Conservation (phyloP, 2,888 invertebrate species). For the Cosmopolites sordidus region DNA sequence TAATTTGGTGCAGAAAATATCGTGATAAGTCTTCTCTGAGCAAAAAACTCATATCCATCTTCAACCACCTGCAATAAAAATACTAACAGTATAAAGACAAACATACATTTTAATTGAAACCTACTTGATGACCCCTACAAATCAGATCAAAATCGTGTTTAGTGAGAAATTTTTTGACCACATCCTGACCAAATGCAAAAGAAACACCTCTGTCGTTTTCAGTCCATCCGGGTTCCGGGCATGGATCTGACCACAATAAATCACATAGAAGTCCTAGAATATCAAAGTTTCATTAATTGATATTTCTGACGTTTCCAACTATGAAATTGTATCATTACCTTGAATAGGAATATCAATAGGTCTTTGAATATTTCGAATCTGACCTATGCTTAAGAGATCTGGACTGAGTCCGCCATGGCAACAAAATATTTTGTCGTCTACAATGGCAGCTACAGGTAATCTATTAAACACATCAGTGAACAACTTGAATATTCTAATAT, state of each 20-base stretch:
- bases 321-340: slow-evolving; percentile 25
- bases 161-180: slow-evolving; percentile 37
- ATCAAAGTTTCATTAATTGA: no score
- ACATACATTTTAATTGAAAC: no score
- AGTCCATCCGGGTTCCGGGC: slow-evolving; percentile 35
- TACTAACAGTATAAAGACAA: neutral
- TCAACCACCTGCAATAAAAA: slow-evolving; percentile 36
- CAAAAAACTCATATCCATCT: slow-evolving; percentile 43
- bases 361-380: slow-evolving; percentile 38
- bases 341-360: slow-evolving; percentile 37
- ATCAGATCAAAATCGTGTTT: slow-evolving; percentile 41
- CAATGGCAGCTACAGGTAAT: slow-evolving; percentile 43
- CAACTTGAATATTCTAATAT: slow-evolving; percentile 42
- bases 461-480: slow-evolving; percentile 45
- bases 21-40: slow-evolving; percentile 39
- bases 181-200: slow-evolving; percentile 39
- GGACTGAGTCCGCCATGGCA: slow-evolving; percentile 46
- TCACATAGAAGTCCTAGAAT: slow-evolving; percentile 38
- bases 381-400: slow-evolving; percentile 38
- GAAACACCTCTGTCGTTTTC: slow-evolving; percentile 41
- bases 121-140: slow-evolving; percentile 41
- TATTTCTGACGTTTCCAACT: no score
- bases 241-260: slow-evolving; percentile 42
- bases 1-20: slow-evolving; percentile 44
- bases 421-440: slow-evolving; percentile 44